Base-by-base conservation (phyloP, 1,140 invertebrate genomes). In the Lepidotrigona ventralis region DNA sequence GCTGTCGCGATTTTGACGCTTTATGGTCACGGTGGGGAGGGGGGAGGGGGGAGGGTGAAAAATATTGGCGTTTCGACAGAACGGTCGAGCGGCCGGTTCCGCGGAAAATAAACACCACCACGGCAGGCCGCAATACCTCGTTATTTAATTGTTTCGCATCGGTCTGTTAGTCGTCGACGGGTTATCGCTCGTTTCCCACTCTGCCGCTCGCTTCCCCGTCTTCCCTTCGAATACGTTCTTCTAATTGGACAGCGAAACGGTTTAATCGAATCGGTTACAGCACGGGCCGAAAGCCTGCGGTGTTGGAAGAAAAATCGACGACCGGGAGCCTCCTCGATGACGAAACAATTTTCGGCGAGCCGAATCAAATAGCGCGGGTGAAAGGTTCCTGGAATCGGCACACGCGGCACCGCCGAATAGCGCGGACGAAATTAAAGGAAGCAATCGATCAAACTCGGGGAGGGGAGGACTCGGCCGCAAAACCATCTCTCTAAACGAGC, bases 1-100 rank as follows among this genome's bases (percentile, higher is more conserved):
- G 75, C n/a, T 70, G 83, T 82, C 26, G 64, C 76, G 84, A 88
- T 88, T 88, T 88, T 88, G 87, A 88, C 84, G 85, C 64, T 87
- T 78, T 81, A 81, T 74, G 74, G 70, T 78, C 66, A 64, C 8
- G 51, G 39, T 39, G 39, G 39, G 39, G 6, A 5, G 6, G 39
- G 39, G 6, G 4, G 39, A 6, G 39, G 33, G 33, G 33, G 2
- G 3, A 9, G 29, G 72, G 66, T 81, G 80, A 75, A 77, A 88
- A 88, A 81, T 85, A 88, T 88, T 79, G 83, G 69, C 86, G 71
- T 88, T 85, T 79, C 72, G 83, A 83, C 58, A 26, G 64, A 60
- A 66, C 21, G n/a, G 64, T 15, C 23, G n/a, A 46, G 17, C 85
- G 71, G 53, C n/a, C 66, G 66, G 51, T 19, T 56, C 39, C 21